Percentiles rank a stretch among this genome's conserved stretches.
Evolutionary conservation across 2,113 vertebrate species (phyloP).

Genomic region (Leiothrix lutea): DNA sequence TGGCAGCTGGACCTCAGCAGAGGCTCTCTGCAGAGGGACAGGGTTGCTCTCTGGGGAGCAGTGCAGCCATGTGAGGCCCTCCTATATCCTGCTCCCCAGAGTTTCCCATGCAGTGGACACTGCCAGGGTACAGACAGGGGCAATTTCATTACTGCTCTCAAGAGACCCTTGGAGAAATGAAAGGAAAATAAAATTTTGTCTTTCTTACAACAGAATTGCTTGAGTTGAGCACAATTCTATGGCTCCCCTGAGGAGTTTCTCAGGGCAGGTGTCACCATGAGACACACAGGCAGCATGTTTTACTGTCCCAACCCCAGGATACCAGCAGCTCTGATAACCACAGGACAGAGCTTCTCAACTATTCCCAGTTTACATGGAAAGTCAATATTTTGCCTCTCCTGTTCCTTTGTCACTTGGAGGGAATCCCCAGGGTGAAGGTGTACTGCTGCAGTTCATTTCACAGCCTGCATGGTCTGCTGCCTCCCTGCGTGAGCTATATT

Average conservation of each 20-base stretch:
- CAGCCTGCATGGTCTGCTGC: slow-evolving; percentile 20
- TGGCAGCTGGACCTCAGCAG: background rate
- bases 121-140: background rate
- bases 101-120: background rate
- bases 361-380: background rate
- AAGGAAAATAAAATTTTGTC: background rate
- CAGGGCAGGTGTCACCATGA: background rate
- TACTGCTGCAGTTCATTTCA: slow-evolving; percentile 41
- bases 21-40: background rate
- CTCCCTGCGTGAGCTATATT: background rate
- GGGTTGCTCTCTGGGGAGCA: background rate
- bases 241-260: background rate
- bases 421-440: slow-evolving; percentile 31
- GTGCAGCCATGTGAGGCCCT: background rate
- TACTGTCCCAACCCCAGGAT: background rate
- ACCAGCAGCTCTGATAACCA: background rate
- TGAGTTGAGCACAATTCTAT: background rate
- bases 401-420: slow-evolving; percentile 1
- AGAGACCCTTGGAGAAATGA: background rate
- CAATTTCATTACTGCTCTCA: background rate
- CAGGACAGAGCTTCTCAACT: background rate
- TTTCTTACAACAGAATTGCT: background rate
- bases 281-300: background rate
- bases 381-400: background rate
- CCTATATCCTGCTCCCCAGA: background rate